phyloP scores from a whole-genome alignment of 2,888 invertebrate genomes.

The Andrena bucephala region DNA sequence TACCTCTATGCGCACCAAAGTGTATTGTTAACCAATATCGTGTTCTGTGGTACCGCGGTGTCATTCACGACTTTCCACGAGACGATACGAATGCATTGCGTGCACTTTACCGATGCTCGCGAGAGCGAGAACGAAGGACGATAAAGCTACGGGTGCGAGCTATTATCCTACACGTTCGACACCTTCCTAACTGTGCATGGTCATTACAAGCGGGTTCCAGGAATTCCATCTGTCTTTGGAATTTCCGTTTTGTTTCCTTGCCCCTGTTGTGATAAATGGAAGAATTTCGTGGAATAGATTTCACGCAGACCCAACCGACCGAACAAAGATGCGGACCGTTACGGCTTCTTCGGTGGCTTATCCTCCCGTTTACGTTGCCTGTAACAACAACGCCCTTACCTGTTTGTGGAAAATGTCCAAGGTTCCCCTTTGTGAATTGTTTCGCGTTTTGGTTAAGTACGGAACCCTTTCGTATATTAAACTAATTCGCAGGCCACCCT shows the following conservation, averaged over 20 bases:
- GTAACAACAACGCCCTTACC: background rate
- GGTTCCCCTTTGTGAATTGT: slow-evolving; percentile 2
- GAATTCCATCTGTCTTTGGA: background rate
- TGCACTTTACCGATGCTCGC: slow-evolving; percentile 22
- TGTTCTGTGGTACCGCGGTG: slow-evolving; percentile 34
- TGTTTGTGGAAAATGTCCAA: background rate
- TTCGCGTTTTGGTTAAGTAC: too few relatives aligned
- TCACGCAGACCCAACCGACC: background rate
- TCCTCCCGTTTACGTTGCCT: background rate
- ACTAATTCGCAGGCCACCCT: too few relatives aligned
- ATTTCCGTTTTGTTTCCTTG: background rate
- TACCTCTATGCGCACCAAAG: background rate
- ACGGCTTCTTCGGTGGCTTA: slow-evolving; percentile 8
- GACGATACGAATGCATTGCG: slow-evolving; percentile 27
- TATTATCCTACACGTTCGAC: background rate
- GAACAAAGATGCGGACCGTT: slow-evolving; percentile 30
- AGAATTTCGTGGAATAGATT: slow-evolving; percentile 35
- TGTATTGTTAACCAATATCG: slow-evolving; percentile 32
- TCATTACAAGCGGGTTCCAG: background rate
- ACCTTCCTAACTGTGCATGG: slow-evolving; percentile 10
- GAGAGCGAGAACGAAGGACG: background rate
- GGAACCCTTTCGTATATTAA: too few relatives aligned
- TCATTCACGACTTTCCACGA: slow-evolving; percentile 62
- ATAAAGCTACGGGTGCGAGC: background rate
- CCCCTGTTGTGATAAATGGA: background rate